A percentile compares a stretch with the other conserved stretches of the same genome.
phyloP scores from a whole-genome alignment of 1,140 invertebrate genomes.

The Hyposmocoma kahamanoa region DNA sequence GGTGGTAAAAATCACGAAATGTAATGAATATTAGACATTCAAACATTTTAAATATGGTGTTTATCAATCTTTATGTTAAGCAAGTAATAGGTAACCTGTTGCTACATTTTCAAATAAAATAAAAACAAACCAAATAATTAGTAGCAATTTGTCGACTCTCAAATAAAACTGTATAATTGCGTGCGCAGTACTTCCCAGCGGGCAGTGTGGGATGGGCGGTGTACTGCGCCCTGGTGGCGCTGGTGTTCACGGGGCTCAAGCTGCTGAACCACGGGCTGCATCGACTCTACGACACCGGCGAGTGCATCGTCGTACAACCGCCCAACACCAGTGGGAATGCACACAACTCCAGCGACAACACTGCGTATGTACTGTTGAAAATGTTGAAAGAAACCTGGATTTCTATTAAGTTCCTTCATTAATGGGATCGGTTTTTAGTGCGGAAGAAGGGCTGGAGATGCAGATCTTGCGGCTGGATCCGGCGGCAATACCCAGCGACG shows the following conservation, averaged over 20 bases:
- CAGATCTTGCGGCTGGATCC: constrained; percentile 77
- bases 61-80: too few species aligned
- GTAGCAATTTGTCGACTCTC: too few species aligned
- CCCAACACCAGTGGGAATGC: constrained; percentile 15
- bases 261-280: constrained; percentile 93
- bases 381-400: too few species aligned
- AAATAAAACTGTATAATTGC: constrained; percentile 19
- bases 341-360: constrained; percentile 22
- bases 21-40: too few species aligned
- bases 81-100: too few species aligned
- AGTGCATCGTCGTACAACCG: constrained; percentile 79
- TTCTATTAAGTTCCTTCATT: constrained; percentile 8
- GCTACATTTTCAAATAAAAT: too few species aligned
- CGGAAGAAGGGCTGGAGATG: constrained; percentile 89
- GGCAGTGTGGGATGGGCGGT: constrained; percentile 89
- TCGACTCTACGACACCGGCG: constrained; percentile 95
- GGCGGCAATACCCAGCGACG: constrained; percentile 44
- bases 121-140: too few species aligned
- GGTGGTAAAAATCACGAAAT: too few species aligned
- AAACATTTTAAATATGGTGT: too few species aligned
- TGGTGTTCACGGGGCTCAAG: constrained; percentile 90
- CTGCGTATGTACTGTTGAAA: constrained; percentile 6
- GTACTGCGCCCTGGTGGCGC: constrained; percentile 88
- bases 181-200: constrained; percentile 89
- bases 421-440: constrained; percentile 55